phyloP scores from a whole-genome alignment of 1,140 invertebrate species.

The Chionoecetes opilio region DNA sequence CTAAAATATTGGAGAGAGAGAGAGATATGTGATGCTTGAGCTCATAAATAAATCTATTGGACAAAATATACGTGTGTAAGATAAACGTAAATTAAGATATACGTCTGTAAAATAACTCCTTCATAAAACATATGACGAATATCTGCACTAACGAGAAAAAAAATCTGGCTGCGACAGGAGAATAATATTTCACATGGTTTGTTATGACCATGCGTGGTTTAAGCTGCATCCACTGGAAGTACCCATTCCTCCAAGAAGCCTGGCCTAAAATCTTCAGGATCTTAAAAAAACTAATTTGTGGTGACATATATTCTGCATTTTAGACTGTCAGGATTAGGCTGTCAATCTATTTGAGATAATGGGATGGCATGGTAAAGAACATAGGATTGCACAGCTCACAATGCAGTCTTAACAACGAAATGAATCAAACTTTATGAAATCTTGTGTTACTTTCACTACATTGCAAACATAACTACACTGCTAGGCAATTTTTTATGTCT shows the following conservation, averaged over 20 bases:
- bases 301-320: background rate
- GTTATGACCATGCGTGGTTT: slow-evolving; percentile 36
- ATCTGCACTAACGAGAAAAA: slow-evolving; percentile 23
- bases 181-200: slow-evolving; percentile 38
- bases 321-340: background rate
- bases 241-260: background rate
- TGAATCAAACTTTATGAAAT: background rate
- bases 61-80: slow-evolving; percentile 18
- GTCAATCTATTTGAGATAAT: background rate
- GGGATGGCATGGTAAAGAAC: slow-evolving; percentile 41
- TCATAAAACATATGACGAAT: slow-evolving; percentile 48
- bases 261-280: background rate
- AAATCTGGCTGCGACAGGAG: slow-evolving; percentile 8
- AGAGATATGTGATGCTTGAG: slow-evolving; percentile 40
- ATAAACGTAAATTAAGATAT: too few species aligned
- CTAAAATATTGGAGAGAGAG: background rate
- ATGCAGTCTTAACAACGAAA: background rate
- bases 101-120: slow-evolving; percentile 59
- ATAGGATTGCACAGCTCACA: slow-evolving; percentile 31
- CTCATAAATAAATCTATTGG: slow-evolving; percentile 17
- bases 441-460: background rate
- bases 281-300: background rate
- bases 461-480: background rate
- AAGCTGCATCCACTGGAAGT: slow-evolving; percentile 4
- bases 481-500: background rate